phyloP scores from a whole-genome alignment of 2,888 invertebrate genomes.

The Mesoligia furuncula region DNA sequence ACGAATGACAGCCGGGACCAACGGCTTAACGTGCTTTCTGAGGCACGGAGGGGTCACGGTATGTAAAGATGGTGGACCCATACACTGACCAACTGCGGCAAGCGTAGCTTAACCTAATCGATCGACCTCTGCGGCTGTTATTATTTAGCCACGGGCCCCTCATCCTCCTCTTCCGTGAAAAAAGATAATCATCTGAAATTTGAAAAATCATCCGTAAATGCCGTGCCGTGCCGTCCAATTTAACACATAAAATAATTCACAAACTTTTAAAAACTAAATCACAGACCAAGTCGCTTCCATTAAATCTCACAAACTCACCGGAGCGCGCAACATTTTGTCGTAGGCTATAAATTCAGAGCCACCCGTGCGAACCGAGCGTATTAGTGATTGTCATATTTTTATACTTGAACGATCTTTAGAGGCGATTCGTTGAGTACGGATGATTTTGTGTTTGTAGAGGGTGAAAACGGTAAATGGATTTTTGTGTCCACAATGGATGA shows the following conservation, averaged over 20 bases:
- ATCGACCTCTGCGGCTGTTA: too few relatives aligned
- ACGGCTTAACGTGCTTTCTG: too few relatives aligned
- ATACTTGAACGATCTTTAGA: conserved; percentile 37
- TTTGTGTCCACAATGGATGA: conserved; percentile 28
- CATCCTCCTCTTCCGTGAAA: too few relatives aligned
- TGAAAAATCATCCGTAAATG: too few relatives aligned
- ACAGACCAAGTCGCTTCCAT: conserved; percentile 46
- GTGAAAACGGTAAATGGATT: conserved; percentile 16
- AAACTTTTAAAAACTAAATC: conserved; percentile 21
- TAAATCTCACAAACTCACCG: conserved; percentile 23
- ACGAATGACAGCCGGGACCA: too few relatives aligned
- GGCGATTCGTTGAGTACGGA: conserved; percentile 36
- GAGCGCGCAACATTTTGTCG: conserved; percentile 48
- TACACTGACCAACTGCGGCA: too few relatives aligned
- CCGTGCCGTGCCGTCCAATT: too few relatives aligned
- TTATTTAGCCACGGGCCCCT: too few relatives aligned
- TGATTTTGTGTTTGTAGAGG: conserved; percentile 36
- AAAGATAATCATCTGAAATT: too few relatives aligned
- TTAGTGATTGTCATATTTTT: conserved; percentile 61
- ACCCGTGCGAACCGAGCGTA: conserved; percentile 42
- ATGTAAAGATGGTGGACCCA: too few relatives aligned
- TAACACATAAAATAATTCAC: background rate
- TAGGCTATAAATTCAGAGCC: conserved; percentile 47
- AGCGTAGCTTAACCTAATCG: too few relatives aligned
- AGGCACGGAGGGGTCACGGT: too few relatives aligned